These are phyloP conservation scores for Silvanus unidentatus DNA, from an alignment of 2,888 invertebrate genomes.

Conservation along the genomic window DNA sequence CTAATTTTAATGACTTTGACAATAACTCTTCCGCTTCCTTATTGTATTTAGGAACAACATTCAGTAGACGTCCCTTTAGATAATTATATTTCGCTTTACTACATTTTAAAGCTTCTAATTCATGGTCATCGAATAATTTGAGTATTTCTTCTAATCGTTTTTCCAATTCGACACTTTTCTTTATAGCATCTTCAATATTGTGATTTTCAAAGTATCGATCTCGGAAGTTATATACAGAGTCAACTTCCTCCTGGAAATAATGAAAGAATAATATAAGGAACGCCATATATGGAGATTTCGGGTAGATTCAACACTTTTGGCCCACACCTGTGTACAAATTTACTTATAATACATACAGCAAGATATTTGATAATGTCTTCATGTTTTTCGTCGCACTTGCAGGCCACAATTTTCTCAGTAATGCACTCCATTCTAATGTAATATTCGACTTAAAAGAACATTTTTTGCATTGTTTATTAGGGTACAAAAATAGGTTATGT, in stretches of 20 bases:
- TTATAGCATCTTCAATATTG: constrained; percentile 60
- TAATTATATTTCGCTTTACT: constrained; percentile 52
- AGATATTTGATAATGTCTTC: constrained; percentile 30
- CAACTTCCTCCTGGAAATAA: constrained; percentile 59
- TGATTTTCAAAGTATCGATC: constrained; percentile 76
- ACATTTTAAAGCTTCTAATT: constrained; percentile 48
- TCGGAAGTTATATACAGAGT: constrained; percentile 61
- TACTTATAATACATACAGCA: constrained; percentile 27
- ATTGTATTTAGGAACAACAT: constrained; percentile 63
- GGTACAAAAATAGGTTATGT: background rate
- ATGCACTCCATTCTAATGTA: constrained; percentile 15
- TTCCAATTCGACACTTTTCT: constrained; percentile 61
- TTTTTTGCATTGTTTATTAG: background rate
- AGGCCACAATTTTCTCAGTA: constrained; percentile 11
- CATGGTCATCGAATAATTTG: constrained; percentile 58
- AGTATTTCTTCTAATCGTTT: constrained; percentile 57
- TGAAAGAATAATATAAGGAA: constrained; percentile 4
- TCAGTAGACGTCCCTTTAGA: constrained; percentile 68
- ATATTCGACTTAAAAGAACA: background rate
- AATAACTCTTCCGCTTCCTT: constrained; percentile 67
- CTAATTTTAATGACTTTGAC: constrained; percentile 78
- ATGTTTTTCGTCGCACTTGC: constrained; percentile 20
- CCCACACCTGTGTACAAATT: background rate
- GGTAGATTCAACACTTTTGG: constrained; percentile 7
- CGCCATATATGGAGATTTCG: constrained; percentile 14